Base-by-base conservation (phyloP, 2,888 invertebrate species). In the Ennomos erosarius region DNA sequence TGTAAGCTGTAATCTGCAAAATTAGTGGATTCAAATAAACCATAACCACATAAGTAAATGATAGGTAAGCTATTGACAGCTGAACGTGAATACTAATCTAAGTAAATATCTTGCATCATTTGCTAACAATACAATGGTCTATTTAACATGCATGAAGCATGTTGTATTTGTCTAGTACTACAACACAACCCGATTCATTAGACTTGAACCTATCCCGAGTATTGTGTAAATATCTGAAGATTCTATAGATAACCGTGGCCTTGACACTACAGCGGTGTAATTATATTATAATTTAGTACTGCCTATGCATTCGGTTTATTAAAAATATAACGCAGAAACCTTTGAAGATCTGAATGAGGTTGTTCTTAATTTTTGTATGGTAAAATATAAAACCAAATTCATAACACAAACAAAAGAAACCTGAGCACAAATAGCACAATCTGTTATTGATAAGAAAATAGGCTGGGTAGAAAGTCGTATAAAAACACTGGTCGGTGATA, bases 381-480 rank as follows among this genome's bases (percentile, higher is more conserved):
- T 16, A 10, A n/a, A 10, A 12, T 43, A 42, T 37, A 47, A 11
- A 47, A n/a, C 10, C 33, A 9, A 36, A 35, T 44, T 40, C 33
- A 34, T 34, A 46, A 34, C 35, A 53, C 45, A 38, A 38, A 51
- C 38, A 45, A 26, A 45, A 40, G 38, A 46, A 47, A 60, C 40
- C 13, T 37, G 12, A 45, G 35, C 8, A n/a, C 47, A 59, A 55
- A 56, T n/a, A 57, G 26, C 39, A 11, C 47, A 39, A n/a, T 58
- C 57, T 42, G 45, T 55, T 57, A 55, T 39, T 49, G 59, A 48
- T 56, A 75, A 67, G 54, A 81, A 82, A 65, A 79, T 78, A 64
- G 62, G 62, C 48, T 64, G 69, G 48, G 78, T 74, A 71, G 61
- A 64, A 57, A 67, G 49, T 49, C 54, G 50, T 44, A 36, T 57